A percentile compares a stretch with the other conserved stretches of the same genome.
Evolutionary conservation across 2,888 invertebrate genomes (phyloP).

Genomic region (Campaea margaritaria): DNA sequence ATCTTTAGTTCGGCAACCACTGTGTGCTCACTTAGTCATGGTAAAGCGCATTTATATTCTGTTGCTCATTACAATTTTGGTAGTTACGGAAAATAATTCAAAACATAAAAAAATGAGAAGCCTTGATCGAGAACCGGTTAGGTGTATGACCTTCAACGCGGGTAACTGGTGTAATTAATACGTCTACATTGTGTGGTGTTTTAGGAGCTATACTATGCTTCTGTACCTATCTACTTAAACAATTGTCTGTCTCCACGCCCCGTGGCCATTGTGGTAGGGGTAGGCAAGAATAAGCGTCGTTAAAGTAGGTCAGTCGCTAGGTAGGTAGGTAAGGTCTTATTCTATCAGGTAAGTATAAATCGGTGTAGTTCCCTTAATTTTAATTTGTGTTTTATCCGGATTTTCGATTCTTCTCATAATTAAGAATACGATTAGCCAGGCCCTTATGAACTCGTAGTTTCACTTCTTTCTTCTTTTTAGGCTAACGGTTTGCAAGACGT

Average conservation of each 20-base stretch:
- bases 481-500: too few species aligned
- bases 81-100: slow-evolving; percentile 14
- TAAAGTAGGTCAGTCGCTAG: too few species aligned
- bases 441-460: too few species aligned
- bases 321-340: too few species aligned
- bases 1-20: too few species aligned
- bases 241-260: slow-evolving; percentile 3
- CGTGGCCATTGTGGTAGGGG: background rate
- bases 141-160: slow-evolving; percentile 16
- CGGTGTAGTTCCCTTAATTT: too few species aligned
- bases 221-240: background rate
- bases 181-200: slow-evolving; percentile 12
- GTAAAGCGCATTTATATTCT: background rate
- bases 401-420: too few species aligned
- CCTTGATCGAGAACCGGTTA: slow-evolving; percentile 32
- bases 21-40: background rate
- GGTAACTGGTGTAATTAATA: slow-evolving; percentile 27
- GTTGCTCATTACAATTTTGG: background rate
- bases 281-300: background rate
- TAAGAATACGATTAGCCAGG: too few species aligned
- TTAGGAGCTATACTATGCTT: slow-evolving; percentile 11
- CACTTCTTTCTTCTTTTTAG: too few species aligned
- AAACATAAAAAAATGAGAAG: slow-evolving; percentile 15
- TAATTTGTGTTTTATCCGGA: too few species aligned
- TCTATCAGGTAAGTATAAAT: too few species aligned